Base-by-base conservation (phyloP, 2,888 invertebrate species). In the Thera britannica region DNA sequence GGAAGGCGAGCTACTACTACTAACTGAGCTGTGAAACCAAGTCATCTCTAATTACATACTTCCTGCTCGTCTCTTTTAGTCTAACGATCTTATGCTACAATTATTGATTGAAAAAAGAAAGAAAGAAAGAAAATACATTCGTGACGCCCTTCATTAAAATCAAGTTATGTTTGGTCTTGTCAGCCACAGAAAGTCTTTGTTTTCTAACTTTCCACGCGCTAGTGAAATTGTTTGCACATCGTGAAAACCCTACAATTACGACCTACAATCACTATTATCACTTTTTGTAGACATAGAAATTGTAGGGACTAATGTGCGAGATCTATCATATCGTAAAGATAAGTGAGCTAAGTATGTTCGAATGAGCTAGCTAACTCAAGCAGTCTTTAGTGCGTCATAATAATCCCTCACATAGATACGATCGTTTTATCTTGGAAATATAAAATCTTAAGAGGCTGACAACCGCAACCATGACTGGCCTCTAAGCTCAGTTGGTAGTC, bases 181-280 rank as follows among this genome's bases (percentile, higher is more conserved):
- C 44, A 4, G 41, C 58, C 12, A 2, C 41, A 58, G 35, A 68
- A 62, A 23, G 48, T 11, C 58, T 77, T 79, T 69, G 70, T 74
- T 77, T 79, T 78, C 79, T 78, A 75, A 82, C 85, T 88, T 89
- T 88, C 85, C 80, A 80, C 74, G 65, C 73, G 77, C 75, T 60
- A 76, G 86, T 83, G 86, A 88, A 88, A 88, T 74, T 84, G 83
- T 85, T 84, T 83, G 80, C 79, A 62, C 82, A 81, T 82, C 76
- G 41, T n/a, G 44, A 23, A 85, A 84, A 84, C 86, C 81, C 80
- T 82, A 83, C 83, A 77, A 83, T 85, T 83, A 82, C 76, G 79
- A 75, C 80, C 80, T 78, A 82, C 80, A 79, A 82, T 79, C 71
- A 74, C 63, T 58, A 65, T 74, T 68, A 71, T 62, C 64, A 64